Conservation (phyloP, 2,888 invertebrate genomes). For the Papilio protenor region DNA sequence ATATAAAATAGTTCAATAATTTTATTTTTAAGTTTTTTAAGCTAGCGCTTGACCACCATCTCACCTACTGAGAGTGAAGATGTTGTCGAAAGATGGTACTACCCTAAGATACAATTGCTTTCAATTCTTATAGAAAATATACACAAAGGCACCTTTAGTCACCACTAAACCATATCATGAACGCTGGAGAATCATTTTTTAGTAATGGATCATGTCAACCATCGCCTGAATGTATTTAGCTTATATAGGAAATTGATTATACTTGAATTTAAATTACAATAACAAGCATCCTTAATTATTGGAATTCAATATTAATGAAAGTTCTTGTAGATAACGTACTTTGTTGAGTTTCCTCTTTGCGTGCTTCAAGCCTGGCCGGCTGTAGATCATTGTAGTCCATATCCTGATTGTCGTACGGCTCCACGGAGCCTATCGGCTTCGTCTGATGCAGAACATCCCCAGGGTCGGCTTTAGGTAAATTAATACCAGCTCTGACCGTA, state of each 20-base stretch:
- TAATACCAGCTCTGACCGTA: slow-evolving; percentile 91
- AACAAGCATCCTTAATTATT: slow-evolving; percentile 27
- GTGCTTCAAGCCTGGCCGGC: slow-evolving; percentile 77
- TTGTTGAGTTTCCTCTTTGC: slow-evolving; percentile 68
- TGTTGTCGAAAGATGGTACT: too few species aligned
- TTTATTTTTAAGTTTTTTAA: too few species aligned
- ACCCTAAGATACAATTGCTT: too few species aligned
- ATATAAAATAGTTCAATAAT: not conserved
- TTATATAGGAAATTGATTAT: too few species aligned
- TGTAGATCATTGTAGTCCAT: slow-evolving; percentile 77
- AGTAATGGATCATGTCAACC: too few species aligned
- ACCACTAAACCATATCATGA: too few species aligned
- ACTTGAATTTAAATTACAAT: not conserved
- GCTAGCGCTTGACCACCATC: too few species aligned
- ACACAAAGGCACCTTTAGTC: too few species aligned
- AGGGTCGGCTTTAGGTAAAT: slow-evolving; percentile 86
- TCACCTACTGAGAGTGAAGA: too few species aligned
- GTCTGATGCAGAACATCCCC: slow-evolving; percentile 76
- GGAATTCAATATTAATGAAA: slow-evolving; percentile 38
- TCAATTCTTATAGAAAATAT: too few species aligned
- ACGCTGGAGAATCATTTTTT: too few species aligned
- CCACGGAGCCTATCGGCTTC: slow-evolving; percentile 73
- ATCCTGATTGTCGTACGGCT: slow-evolving; percentile 73
- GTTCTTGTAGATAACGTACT: slow-evolving; percentile 59
- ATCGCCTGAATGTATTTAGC: too few species aligned